Conservation (phyloP, 2,797 vertebrate species). For the Lepidocolaptes lacrymiger region DNA sequence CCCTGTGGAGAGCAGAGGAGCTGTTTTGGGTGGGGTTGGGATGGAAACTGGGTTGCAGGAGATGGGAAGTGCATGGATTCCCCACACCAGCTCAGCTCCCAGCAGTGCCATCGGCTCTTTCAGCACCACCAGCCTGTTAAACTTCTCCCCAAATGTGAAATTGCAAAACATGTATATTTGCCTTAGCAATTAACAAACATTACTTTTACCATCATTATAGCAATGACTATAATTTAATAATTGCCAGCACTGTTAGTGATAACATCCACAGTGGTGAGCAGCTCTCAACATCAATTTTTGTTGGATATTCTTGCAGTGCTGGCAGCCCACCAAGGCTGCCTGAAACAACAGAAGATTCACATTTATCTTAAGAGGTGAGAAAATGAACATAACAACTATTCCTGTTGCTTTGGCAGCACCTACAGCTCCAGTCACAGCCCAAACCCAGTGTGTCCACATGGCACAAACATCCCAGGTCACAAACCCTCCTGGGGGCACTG, state of each 20-base stretch:
- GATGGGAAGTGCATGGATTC: accelerated
- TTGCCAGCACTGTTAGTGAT: not conserved
- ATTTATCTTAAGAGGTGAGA: not conserved
- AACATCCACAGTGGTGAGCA: not conserved
- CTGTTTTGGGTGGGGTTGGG: not conserved
- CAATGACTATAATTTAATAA: not conserved
- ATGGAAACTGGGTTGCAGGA: not conserved
- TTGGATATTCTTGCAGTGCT: not conserved
- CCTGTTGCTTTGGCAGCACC: not conserved
- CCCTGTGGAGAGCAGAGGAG: not conserved
- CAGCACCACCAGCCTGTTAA: not conserved
- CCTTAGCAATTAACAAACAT: not conserved
- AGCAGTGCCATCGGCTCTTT: not conserved
- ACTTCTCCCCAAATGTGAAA: not conserved
- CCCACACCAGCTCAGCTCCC: not conserved
- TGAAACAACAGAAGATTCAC: not conserved
- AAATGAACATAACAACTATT: not conserved
- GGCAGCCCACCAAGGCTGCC: not conserved
- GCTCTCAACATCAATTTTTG: not conserved
- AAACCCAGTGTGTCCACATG: accelerated
- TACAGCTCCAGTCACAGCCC: not conserved
- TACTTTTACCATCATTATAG: not conserved
- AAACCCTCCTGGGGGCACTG: accelerated
- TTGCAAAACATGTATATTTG: not conserved
- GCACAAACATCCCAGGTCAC: accelerated